These are phyloP conservation scores for Seira ritae DNA, from an alignment of 2,888 invertebrate genomes.

Conservation along the genomic window DNA sequence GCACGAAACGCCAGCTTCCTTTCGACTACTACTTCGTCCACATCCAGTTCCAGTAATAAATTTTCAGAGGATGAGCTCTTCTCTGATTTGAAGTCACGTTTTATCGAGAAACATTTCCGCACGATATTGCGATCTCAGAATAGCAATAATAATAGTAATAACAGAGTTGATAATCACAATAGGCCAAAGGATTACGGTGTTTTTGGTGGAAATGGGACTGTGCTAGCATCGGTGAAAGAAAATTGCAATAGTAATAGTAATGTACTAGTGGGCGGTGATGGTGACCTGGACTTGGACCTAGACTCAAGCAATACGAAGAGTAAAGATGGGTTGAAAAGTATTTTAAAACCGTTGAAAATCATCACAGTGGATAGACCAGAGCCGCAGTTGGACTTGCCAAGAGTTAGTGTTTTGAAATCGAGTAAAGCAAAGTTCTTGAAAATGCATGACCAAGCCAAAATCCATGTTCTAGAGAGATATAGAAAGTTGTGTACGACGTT, in stretches of 20 bases:
- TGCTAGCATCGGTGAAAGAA: no score
- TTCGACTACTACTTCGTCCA: not conserved
- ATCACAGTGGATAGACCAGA: constrained; percentile 46
- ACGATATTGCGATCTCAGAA: constrained; percentile 45
- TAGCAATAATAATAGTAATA: not conserved
- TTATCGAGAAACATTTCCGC: constrained; percentile 53
- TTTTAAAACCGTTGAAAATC: constrained; percentile 44
- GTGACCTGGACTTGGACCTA: no score
- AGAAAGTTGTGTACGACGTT: constrained; percentile 41
- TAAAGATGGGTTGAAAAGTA: not conserved
- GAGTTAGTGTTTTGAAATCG: constrained; percentile 39
- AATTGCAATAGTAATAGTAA: no score
- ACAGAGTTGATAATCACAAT: no score
- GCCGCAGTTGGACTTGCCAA: constrained; percentile 42
- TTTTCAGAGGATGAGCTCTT: constrained; percentile 42
- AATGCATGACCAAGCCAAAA: constrained; percentile 51
- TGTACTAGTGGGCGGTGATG: no score
- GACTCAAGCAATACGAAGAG: not conserved
- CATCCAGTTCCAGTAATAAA: not conserved
- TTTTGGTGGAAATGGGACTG: no score
- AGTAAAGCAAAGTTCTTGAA: constrained; percentile 40
- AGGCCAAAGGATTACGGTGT: no score
- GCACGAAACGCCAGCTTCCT: constrained; percentile 40
- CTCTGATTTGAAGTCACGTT: constrained; percentile 45
- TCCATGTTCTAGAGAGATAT: constrained; percentile 35